phyloP scores from a whole-genome alignment of 2,888 invertebrate genomes.

The Chrysolina haemoptera region DNA sequence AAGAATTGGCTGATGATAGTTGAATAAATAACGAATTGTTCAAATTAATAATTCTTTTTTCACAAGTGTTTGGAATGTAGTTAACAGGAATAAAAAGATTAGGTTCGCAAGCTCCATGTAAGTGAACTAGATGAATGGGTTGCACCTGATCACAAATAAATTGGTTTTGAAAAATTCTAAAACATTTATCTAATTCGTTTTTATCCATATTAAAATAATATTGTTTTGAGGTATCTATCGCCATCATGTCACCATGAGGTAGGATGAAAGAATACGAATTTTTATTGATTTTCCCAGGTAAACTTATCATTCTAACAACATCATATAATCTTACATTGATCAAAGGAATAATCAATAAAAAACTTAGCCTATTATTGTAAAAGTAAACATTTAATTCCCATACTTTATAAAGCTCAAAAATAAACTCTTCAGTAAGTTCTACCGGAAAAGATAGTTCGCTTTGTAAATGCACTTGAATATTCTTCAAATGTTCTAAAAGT shows the following conservation, averaged over 20 bases:
- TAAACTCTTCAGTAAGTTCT: not conserved
- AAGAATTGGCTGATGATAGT: not conserved
- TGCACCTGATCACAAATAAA: not conserved
- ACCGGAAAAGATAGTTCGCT: not conserved
- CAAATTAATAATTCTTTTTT: conserved; percentile 1
- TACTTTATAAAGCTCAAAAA: conserved; percentile 1
- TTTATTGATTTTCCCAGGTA: not conserved
- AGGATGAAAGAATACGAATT: too few species aligned
- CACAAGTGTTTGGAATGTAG: not conserved
- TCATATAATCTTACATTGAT: not conserved
- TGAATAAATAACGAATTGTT: not conserved
- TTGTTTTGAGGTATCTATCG: conserved; percentile 1
- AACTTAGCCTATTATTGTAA: not conserved
- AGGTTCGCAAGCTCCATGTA: too few species aligned
- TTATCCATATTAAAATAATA: conserved; percentile 1
- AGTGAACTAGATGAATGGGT: too few species aligned
- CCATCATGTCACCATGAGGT: not conserved
- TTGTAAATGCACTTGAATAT: not conserved
- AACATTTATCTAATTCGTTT: not conserved
- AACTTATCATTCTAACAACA: not conserved
- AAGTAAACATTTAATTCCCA: not conserved
- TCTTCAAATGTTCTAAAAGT: not conserved
- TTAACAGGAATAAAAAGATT: too few species aligned
- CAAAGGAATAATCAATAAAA: too few species aligned
- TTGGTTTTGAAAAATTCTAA: not conserved